Evolutionary conservation across 2,113 vertebrate species (phyloP).

Genomic region (Varanus komodoensis): DNA sequence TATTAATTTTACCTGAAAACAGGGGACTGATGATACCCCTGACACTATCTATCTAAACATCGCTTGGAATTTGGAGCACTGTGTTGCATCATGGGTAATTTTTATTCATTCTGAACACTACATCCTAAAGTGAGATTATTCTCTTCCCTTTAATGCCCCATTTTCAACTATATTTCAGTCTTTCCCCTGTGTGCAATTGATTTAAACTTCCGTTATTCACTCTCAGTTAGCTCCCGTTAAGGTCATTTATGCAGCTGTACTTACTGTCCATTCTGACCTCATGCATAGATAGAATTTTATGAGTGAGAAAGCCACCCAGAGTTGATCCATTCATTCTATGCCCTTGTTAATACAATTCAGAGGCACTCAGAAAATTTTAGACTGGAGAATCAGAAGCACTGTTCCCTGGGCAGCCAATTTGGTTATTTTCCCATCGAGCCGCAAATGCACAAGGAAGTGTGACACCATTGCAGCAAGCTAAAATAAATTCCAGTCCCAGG

Average conservation of each 20-base stretch:
- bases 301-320: neutral
- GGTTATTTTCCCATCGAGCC: neutral
- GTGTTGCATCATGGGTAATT: neutral
- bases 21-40: neutral
- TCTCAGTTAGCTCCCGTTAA: slow-evolving; percentile 3
- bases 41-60: neutral
- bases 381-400: neutral
- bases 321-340: neutral
- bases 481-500: slow-evolving; percentile 7
- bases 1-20: neutral
- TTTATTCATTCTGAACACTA: neutral
- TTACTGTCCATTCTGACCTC: neutral
- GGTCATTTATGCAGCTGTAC: neutral
- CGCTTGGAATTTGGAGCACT: neutral
- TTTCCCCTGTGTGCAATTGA: neutral
- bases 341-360: slow-evolving; percentile 4
- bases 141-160: neutral
- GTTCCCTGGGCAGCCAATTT: neutral
- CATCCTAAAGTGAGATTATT: neutral
- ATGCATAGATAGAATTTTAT: neutral
- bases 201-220: slow-evolving; percentile 8
- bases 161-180: neutral
- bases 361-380: slow-evolving; percentile 6
- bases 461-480: neutral
- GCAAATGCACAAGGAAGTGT: neutral